Evolutionary conservation across 2,888 invertebrate species (phyloP).

Genomic region (Drepana falcataria): DNA sequence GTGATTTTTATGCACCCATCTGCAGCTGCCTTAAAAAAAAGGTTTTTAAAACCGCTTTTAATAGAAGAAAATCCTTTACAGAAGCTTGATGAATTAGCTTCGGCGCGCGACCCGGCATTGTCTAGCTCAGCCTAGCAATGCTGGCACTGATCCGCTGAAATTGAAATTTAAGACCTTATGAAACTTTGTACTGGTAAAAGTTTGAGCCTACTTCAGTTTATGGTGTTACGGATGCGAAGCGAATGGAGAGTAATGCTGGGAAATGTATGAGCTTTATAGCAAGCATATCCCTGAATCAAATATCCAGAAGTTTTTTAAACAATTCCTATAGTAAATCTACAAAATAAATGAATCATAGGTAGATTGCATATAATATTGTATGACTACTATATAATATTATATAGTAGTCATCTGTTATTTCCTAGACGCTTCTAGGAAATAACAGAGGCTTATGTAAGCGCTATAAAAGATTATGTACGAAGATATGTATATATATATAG

Average conservation of each 20-base stretch:
- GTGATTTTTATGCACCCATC: background rate
- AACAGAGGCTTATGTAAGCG: no score
- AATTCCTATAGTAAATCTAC: no score
- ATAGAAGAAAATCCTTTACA: constrained; percentile 27
- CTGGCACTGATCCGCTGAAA: constrained; percentile 56
- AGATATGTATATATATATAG: no score
- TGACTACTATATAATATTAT: no score
- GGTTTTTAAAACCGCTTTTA: constrained; percentile 3
- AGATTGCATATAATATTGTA: no score
- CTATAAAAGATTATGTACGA: no score
- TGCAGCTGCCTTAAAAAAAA: background rate
- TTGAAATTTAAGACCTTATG: constrained; percentile 65
- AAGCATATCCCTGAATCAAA: background rate
- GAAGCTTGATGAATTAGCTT: constrained; percentile 39
- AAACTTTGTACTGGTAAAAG: constrained; percentile 34
- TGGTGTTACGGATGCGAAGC: background rate
- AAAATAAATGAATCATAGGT: no score
- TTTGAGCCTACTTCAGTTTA: constrained; percentile 9
- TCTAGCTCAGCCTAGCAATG: constrained; percentile 35
- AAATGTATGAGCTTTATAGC: background rate
- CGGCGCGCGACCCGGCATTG: constrained; percentile 33
- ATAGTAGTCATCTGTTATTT: no score
- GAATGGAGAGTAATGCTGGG: background rate
- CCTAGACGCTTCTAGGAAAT: no score
- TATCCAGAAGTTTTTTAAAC: background rate